These are phyloP conservation scores for Xenotilapia longispinis DNA, from an alignment of 2,113 vertebrate species.

Conservation along the genomic window DNA sequence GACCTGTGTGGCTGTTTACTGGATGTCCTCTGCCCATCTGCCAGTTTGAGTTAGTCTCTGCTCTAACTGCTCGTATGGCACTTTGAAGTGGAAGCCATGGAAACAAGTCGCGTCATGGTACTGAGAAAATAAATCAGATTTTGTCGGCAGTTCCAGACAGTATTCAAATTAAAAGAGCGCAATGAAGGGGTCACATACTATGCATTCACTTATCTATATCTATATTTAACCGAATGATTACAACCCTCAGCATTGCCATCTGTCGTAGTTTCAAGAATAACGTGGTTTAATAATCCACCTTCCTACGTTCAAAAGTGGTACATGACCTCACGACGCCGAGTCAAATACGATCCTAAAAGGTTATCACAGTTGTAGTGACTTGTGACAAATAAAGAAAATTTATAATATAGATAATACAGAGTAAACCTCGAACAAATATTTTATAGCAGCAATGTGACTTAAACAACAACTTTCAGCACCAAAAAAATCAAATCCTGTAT, in stretches of 20 bases:
- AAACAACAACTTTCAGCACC: neutral
- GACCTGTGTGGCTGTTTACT: constrained; percentile 48
- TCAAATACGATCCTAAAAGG: neutral
- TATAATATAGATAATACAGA: neutral
- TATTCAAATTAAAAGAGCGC: neutral
- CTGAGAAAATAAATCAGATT: neutral
- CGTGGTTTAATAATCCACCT: neutral
- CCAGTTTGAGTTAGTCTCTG: constrained; percentile 46
- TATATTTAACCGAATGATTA: neutral
- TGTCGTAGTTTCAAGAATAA: neutral
- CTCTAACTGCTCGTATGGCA: neutral
- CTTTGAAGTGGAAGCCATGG: neutral
- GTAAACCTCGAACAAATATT: neutral
- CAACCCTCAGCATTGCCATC: neutral
- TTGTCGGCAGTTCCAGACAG: neutral
- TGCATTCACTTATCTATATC: neutral
- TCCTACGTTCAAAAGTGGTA: neutral
- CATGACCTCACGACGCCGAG: neutral
- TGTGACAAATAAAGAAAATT: neutral
- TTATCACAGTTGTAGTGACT: neutral
- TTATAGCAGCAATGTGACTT: neutral
- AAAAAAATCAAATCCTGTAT: neutral
- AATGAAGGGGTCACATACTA: neutral
- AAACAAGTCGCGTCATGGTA: neutral
- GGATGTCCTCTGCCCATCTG: constrained; percentile 55